These are phyloP conservation scores for Encarsia formosa DNA, from an alignment of 2,888 invertebrate genomes.

Conservation along the genomic window DNA sequence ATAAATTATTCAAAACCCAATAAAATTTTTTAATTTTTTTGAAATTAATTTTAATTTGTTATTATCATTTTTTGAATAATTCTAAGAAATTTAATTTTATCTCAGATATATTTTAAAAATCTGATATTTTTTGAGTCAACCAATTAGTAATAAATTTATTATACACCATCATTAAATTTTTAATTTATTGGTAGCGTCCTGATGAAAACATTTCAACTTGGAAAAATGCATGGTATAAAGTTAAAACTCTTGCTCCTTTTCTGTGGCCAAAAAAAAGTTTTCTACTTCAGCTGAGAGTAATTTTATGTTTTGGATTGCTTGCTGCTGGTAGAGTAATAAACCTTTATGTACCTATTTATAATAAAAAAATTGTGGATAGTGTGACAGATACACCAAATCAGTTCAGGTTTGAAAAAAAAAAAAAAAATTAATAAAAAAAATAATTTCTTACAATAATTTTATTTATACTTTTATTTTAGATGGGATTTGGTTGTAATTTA, in stretches of 20 bases:
- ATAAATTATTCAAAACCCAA: too few relatives aligned
- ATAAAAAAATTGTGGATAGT: slow-evolving; percentile 71
- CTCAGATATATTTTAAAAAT: neutral
- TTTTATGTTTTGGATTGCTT: slow-evolving; percentile 76
- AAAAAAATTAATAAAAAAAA: slow-evolving; percentile 49
- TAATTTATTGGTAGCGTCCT: slow-evolving; percentile 40
- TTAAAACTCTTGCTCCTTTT: slow-evolving; percentile 79
- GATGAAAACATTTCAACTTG: slow-evolving; percentile 71
- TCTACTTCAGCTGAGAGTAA: slow-evolving; percentile 73
- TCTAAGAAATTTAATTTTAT: neutral
- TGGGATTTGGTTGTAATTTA: slow-evolving; percentile 90
- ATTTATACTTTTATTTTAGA: slow-evolving; percentile 51
- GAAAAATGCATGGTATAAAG: slow-evolving; percentile 72
- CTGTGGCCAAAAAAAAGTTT: slow-evolving; percentile 87
- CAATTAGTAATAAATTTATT: too few relatives aligned
- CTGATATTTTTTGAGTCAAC: neutral
- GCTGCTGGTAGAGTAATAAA: slow-evolving; percentile 80
- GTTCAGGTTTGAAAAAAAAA: slow-evolving; percentile 58
- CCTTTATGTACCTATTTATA: slow-evolving; percentile 88
- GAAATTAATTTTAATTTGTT: too few relatives aligned
- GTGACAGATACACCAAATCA: slow-evolving; percentile 32
- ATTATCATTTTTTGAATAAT: too few relatives aligned
- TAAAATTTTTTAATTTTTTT: too few relatives aligned
- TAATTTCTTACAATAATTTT: neutral
- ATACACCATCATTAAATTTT: too few relatives aligned